These are phyloP conservation scores for Odontocolon sp. DNA, from an alignment of 2,888 invertebrate genomes.

Conservation along the genomic window DNA sequence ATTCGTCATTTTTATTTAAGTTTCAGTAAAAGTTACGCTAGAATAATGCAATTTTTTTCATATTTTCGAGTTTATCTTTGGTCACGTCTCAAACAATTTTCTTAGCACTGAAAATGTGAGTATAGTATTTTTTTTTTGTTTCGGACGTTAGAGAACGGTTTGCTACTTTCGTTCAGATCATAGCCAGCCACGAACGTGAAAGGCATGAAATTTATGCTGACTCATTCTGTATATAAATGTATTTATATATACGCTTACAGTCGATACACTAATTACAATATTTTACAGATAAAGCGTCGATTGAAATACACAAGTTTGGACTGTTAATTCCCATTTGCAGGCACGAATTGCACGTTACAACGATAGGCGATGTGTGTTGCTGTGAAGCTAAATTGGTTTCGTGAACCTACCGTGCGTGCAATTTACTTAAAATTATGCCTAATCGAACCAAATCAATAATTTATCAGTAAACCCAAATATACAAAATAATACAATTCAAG, in stretches of 20 bases:
- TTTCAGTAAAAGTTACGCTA: no score
- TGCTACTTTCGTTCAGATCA: no score
- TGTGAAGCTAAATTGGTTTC: not conserved
- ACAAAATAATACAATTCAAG: not conserved
- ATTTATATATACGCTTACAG: slow-evolving; percentile 12
- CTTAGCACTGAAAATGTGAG: no score
- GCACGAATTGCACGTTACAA: slow-evolving; percentile 39
- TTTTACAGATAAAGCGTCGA: slow-evolving; percentile 42
- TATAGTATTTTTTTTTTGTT: no score
- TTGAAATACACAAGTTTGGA: slow-evolving; percentile 29
- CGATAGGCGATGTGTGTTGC: slow-evolving; percentile 20
- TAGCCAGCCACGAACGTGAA: no score
- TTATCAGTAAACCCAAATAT: not conserved
- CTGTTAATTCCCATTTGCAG: slow-evolving; percentile 42
- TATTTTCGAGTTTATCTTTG: not conserved
- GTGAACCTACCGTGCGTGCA: not conserved
- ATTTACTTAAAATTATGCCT: not conserved
- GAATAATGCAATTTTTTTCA: not conserved
- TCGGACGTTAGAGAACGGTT: no score
- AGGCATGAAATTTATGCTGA: no score
- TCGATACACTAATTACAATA: slow-evolving; percentile 31
- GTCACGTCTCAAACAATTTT: no score
- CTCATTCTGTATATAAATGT: no score
- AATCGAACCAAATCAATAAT: not conserved
- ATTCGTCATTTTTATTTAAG: no score